Conservation (phyloP, 2,888 invertebrate genomes). For the Polydrusus pterygomalis region DNA sequence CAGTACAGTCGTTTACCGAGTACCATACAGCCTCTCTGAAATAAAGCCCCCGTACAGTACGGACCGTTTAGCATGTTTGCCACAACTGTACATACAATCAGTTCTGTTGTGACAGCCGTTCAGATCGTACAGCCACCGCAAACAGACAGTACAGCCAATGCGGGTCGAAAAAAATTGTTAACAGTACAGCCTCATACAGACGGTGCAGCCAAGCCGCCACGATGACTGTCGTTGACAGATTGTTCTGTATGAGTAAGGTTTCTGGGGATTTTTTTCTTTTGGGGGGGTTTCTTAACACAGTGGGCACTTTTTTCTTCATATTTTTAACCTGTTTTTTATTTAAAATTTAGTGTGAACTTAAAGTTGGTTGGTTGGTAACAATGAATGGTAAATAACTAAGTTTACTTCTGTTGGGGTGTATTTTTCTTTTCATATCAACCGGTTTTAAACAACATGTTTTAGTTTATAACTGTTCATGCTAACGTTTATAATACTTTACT, state of each 20-base stretch:
- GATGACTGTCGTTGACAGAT: conserved; percentile 21
- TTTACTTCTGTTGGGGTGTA: too few relatives aligned
- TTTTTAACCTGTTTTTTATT: too few relatives aligned
- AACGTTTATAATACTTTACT: too few relatives aligned
- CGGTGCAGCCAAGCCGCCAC: conserved; percentile 32
- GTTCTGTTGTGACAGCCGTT: conserved; percentile 20
- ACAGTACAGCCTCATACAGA: conserved; percentile 29
- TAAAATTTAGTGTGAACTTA: too few relatives aligned
- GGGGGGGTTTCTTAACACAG: too few relatives aligned
- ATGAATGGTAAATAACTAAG: too few relatives aligned
- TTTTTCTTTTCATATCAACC: too few relatives aligned
- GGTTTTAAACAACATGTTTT: too few relatives aligned
- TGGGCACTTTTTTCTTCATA: too few relatives aligned
- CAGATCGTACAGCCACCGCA: conserved; percentile 22
- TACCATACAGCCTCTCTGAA: conserved; percentile 8
- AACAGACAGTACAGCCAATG: conserved; percentile 7
- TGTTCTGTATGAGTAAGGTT: conserved; percentile 47
- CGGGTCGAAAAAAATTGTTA: conserved; percentile 9
- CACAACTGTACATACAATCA: conserved; percentile 31
- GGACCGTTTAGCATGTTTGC: conserved; percentile 25
- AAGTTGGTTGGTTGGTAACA: too few relatives aligned
- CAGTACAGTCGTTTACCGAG: conserved; percentile 22
- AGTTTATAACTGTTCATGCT: too few relatives aligned
- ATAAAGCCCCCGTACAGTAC: conserved; percentile 14
- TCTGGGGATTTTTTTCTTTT: background rate